These are phyloP conservation scores for Myripristis jacobus DNA, from an alignment of 2,797 vertebrate genomes.

Conservation along the genomic window DNA sequence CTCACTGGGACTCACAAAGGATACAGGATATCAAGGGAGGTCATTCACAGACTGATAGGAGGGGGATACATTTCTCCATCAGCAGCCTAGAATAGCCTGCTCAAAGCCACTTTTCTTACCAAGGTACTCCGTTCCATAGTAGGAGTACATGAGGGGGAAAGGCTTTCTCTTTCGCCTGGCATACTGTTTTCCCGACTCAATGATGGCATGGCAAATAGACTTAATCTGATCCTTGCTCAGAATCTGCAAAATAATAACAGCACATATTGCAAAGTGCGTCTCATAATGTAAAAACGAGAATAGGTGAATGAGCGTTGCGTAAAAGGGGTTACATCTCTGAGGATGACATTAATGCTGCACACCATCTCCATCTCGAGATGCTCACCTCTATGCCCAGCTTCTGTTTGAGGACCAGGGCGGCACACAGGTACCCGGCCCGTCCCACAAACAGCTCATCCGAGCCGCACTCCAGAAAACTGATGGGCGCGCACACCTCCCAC, in stretches of 20 bases:
- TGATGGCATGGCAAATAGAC: constrained; percentile 89
- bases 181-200: constrained; percentile 90
- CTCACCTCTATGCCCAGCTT: constrained; percentile 90
- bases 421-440: constrained; percentile 90
- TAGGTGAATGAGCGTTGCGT: not conserved
- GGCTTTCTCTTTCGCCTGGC: constrained; percentile 89
- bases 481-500: constrained; percentile 85
- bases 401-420: constrained; percentile 89
- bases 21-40: constrained; percentile 1
- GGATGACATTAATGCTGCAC: not conserved
- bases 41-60: not conserved
- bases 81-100: not conserved
- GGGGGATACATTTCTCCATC: not conserved
- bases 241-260: constrained; percentile 77
- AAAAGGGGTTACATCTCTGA: too few species aligned
- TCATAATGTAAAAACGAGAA: not conserved
- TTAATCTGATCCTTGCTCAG: constrained; percentile 89
- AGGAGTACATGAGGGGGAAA: constrained; percentile 91
- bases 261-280: not conserved
- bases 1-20: not conserved
- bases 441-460: constrained; percentile 93
- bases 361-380: too few species aligned
- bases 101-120: constrained; percentile 80
- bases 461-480: constrained; percentile 89
- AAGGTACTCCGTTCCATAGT: constrained; percentile 91